Percentiles rank a stretch among this genome's conserved stretches.
These are phyloP conservation scores for Pipra filicauda DNA, from an alignment of 2,113 vertebrate genomes.

Conservation along the genomic window DNA sequence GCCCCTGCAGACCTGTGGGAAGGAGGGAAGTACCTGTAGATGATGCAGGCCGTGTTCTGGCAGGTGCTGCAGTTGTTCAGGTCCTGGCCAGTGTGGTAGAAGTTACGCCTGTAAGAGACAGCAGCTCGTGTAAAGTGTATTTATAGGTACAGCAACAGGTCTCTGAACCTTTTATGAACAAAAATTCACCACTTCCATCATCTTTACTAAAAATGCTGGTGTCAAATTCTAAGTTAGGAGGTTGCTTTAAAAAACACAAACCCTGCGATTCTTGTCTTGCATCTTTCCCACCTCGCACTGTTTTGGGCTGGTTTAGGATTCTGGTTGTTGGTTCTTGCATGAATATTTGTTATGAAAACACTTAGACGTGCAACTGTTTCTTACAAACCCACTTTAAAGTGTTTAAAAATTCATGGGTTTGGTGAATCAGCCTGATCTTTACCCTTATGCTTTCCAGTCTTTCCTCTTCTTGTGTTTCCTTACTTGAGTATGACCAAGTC, in stretches of 20 bases:
- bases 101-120: constrained; percentile 87
- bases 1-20: neutral
- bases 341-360: neutral
- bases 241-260: neutral
- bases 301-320: neutral
- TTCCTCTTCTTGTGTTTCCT: neutral
- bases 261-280: neutral
- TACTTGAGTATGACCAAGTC: neutral
- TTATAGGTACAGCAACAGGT: neutral
- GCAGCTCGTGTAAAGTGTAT: neutral
- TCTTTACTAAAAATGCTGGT: neutral
- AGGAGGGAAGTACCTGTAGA: constrained; percentile 91
- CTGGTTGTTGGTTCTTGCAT: neutral
- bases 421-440: neutral
- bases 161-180: neutral
- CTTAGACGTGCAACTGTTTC: neutral
- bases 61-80: constrained; percentile 98
- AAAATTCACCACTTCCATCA: neutral
- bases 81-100: constrained; percentile 96
- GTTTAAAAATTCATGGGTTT: neutral
- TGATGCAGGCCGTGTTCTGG: constrained; percentile 97
- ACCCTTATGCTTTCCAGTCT: neutral
- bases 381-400: neutral
- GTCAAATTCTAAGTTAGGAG: neutral
- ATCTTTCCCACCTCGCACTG: neutral